Evolutionary conservation across 2,113 vertebrate genomes (phyloP), one percentile per base, ranked within the genome.

Genomic region (Dicentrarchus labrax): DNA sequence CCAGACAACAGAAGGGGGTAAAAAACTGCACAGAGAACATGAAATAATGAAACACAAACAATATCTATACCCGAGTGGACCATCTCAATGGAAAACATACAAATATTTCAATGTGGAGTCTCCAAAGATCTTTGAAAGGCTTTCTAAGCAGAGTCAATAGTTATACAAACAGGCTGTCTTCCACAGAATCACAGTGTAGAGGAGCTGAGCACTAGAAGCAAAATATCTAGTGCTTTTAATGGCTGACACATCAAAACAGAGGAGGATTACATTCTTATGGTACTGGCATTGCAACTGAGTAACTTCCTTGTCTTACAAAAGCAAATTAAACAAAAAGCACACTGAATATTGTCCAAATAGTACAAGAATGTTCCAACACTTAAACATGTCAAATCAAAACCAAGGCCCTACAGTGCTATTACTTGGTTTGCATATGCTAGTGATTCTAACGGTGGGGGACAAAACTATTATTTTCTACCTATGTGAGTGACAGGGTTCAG

Each of bases 171-270:
- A 78, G 17, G 43, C 19, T 4, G n/a, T 78, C 41, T 60, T 80
- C 12, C 59, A 21, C 7, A 51, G 21, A 72, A 36, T 43, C 69
- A 45, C 64, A 54, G 47, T 8, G 5, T 19, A 24, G 64, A 71
- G 11, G 61, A 22, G 74, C 22, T 38, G 0, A 53, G 53, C 72
- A 68, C 15, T 30, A 24, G 41, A 65, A 17, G 24, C 22, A n/a
- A 78, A 41, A 66, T 47, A 41, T 19, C 22, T 39, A 50, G 19
- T 36, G 41, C 50, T 72, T 60, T 80, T 45, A 60, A 67, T 50
- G 45, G 12, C 36, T 0, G 0, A 45, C 38, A 87, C 74, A 84
- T 84, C 71, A 89, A 81, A 86, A 72, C 36, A 68, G 24, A 80
- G 21, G 56, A 77, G 41, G 76, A 68, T 92, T 78, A 83, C 56